Evolutionary conservation across 2,113 vertebrate species (phyloP).

Genomic region (Sander vitreus): DNA sequence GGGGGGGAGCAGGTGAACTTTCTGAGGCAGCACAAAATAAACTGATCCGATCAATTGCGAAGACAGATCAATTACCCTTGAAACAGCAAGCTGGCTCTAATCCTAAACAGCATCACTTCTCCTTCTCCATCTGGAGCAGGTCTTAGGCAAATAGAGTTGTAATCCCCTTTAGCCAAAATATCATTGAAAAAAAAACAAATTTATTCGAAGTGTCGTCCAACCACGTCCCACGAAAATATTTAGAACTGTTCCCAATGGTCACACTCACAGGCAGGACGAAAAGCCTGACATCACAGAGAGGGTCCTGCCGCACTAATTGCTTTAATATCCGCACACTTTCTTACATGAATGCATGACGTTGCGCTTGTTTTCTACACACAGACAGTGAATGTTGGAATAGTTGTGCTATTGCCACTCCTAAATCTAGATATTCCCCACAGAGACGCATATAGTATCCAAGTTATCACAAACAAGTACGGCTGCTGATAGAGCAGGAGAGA

Average conservation of each 20-base stretch:
- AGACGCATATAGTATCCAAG: conserved; percentile 17
- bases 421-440: background rate
- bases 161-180: background rate
- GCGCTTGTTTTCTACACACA: too few species aligned
- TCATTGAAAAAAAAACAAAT: background rate
- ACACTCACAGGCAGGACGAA: background rate
- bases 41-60: conserved; percentile 60
- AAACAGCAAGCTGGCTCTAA: conserved; percentile 59
- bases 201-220: background rate
- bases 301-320: background rate
- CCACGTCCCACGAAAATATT: background rate
- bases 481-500: conserved; percentile 26
- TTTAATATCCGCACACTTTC: background rate
- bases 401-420: background rate
- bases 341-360: too few species aligned
- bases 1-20: background rate
- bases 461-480: conserved; percentile 12
- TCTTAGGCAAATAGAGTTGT: background rate
- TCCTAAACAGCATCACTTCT: conserved; percentile 24
- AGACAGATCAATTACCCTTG: conserved; percentile 61
- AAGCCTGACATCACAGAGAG: background rate
- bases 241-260: background rate
- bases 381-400: too few species aligned
- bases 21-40: conserved; percentile 62
- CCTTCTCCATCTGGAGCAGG: background rate